Conservation (phyloP, 2,113 vertebrate genomes). For the Chaenogobius annularis region DNA sequence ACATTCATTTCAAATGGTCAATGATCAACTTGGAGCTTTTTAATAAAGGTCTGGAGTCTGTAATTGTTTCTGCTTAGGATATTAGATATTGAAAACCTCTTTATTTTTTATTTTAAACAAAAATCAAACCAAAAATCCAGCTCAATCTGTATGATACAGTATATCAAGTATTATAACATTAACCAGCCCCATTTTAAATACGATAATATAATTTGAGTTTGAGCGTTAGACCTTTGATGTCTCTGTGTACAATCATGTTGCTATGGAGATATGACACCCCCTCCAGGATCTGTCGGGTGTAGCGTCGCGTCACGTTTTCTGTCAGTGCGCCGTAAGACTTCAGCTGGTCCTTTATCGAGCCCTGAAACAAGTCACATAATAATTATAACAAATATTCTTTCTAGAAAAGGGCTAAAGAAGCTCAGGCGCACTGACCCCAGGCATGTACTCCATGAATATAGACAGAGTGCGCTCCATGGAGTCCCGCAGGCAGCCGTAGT, state of each 20-base stretch:
- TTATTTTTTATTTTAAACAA: too few species aligned
- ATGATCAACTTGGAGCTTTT: too few species aligned
- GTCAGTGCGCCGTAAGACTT: slow-evolving; percentile 97
- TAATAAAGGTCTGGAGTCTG: too few species aligned
- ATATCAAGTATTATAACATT: too few species aligned
- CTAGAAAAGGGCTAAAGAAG: not conserved
- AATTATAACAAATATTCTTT: not conserved
- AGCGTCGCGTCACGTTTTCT: slow-evolving; percentile 96
- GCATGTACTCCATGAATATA: slow-evolving; percentile 99
- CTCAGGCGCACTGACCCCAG: slow-evolving; percentile 82
- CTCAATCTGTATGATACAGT: too few species aligned
- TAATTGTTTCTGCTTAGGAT: too few species aligned
- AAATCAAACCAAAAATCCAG: too few species aligned
- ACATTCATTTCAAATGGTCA: too few species aligned
- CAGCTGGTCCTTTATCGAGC: slow-evolving; percentile 97
- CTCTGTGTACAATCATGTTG: slow-evolving; percentile 99
- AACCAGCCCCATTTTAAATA: too few species aligned
- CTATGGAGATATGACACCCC: slow-evolving; percentile 98
- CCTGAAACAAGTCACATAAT: slow-evolving; percentile 69
- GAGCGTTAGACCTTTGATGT: slow-evolving; percentile 91
- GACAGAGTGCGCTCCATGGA: slow-evolving; percentile 92
- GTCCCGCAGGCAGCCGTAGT: slow-evolving; percentile 95
- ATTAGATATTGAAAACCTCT: too few species aligned
- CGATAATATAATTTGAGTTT: too few species aligned
- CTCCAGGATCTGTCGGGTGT: slow-evolving; percentile 96